Evolutionary conservation across 2,113 vertebrate species (phyloP), one percentile per base, ranked within the genome.

Genomic region (Callocephalon fimbriatum): DNA sequence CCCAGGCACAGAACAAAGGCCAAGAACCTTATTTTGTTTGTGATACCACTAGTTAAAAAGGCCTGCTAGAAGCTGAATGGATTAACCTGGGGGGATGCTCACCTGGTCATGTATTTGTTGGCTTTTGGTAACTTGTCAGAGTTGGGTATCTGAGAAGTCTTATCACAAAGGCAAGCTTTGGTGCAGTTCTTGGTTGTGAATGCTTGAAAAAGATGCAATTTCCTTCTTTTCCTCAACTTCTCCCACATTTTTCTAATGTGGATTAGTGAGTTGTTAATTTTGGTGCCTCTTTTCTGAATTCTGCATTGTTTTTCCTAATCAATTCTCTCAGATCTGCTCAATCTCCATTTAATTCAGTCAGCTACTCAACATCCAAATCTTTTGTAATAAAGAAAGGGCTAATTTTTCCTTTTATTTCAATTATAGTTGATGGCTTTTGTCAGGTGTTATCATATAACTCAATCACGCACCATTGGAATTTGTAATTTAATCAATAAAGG

Each of bases 401-500:
- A 93, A 94, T 97, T 95, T 94, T 95, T 82, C 70, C 53, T 72
- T 94, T 97, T 96, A 93, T 97, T 97, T 96, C 91, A 92, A 42
- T 84, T 85, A 73, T 83, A 47, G 63, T 68, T 88, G 93, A 93
- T 95, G 93, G 63, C 63, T 97, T 96, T 95, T 0, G 0, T 67
- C 87, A 91, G 89, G 77, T 93, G 62, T 88, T 97, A 96, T 96
- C 70, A 68, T 75, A 92, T 94, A 96, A 96, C 93, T 97, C 89
- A 95, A 87, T 97, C 93, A 92, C 54, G 42, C 0, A 1, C 63
- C 80, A 59, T 6, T 86, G 85, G 94, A 94, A 97, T 96, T 92
- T 87, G 79, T 95, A 94, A 94, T 96, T 97, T 96, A 96, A 97
- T 97, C 97, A 96, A 88, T 97, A 94, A 90, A 68, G 42, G 59